Percentiles rank a stretch among this genome's conserved stretches.
phyloP scores from a whole-genome alignment of 2,113 vertebrate species.

The Sialia sialis region DNA sequence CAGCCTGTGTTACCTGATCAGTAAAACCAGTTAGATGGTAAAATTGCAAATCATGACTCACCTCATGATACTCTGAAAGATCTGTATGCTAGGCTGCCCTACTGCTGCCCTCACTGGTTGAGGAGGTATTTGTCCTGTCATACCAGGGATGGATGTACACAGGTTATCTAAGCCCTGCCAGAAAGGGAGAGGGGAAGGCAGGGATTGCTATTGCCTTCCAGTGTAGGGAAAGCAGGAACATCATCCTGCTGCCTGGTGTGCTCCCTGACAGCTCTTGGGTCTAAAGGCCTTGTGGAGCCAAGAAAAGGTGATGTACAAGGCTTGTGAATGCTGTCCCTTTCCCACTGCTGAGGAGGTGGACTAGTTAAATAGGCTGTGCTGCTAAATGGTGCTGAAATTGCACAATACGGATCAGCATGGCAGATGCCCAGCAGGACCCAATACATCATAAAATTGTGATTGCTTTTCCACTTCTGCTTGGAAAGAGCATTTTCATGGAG shows the following conservation, averaged over 20 bases:
- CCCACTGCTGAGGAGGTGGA: background rate
- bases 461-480: background rate
- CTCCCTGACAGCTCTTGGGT: background rate
- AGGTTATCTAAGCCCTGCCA: background rate
- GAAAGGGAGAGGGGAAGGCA: background rate
- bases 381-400: background rate
- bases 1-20: background rate
- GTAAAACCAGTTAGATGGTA: background rate
- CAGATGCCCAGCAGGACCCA: background rate
- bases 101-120: background rate
- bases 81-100: background rate
- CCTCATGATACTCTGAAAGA: background rate
- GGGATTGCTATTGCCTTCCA: background rate
- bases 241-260: background rate
- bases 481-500: background rate
- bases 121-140: background rate
- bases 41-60: background rate
- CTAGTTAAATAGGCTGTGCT: background rate
- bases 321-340: background rate
- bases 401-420: accelerated
- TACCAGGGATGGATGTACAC: background rate
- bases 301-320: background rate
- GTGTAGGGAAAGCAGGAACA: background rate
- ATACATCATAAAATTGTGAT: accelerated
- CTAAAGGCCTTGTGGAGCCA: background rate